Base-by-base conservation (phyloP, 1,140 invertebrate species). In the Globodera rostochiensis region DNA sequence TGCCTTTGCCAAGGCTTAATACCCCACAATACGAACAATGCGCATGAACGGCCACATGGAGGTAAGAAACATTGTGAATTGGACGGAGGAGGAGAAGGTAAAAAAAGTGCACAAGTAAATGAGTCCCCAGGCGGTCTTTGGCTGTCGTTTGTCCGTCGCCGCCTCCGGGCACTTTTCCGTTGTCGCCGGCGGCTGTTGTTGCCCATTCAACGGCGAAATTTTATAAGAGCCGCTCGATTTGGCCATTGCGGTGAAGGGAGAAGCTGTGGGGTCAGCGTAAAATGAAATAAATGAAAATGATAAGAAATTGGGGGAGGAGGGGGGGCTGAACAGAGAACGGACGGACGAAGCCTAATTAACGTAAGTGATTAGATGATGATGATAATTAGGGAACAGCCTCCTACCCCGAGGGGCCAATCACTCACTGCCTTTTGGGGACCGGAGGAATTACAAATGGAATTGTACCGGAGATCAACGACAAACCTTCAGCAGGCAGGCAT, bases 1-100 rank as follows among this genome's bases (percentile, higher is more conserved):
- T 36, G 36, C 2, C 36, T 1, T 36, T 36, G 49, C 6, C 57
- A 45, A 74, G 13, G 60, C 25, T 74, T 74, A 45, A 25, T 74
- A 11, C 11, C 25, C 9, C 8, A 74, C 21, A 60, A 25, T 8
- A 82, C 45, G 83, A 85, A 91, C 91, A 82, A 90, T 84, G 84
- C 88, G 83, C 15, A 91, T 83, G 84, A 90, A 91, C 8, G 91
- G 91, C 90, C 90, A 91, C 57, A 85, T 60, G 53, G 80, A 79
- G 67, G 67, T 86, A 21, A 85, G 79, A 66, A 77, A 85, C 49
- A 85, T 46, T 7, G 64, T 86, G 76, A 85, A 85, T 60, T 85
- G 84, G 57, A 86, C 80, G 7, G 84, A 71, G 57, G 77, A 73
- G 13, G 75, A 60, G 66, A 86, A 85, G 6, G 84, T 82, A 9